Conservation (phyloP, 2,888 invertebrate species). For the Morinoia aosen region DNA sequence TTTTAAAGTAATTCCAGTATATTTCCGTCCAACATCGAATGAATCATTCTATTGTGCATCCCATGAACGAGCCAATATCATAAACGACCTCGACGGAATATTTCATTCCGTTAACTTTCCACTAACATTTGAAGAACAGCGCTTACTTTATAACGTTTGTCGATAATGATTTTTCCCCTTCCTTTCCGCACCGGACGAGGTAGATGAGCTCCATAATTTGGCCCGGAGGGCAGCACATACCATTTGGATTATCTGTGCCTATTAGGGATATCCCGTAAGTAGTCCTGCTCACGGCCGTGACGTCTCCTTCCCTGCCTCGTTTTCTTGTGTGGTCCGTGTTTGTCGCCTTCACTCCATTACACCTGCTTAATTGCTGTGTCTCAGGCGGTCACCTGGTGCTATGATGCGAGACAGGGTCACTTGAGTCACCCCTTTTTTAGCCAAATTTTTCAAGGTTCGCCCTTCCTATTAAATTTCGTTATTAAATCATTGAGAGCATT, state of each 20-base stretch:
- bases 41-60: too few species aligned
- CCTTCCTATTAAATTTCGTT: too few species aligned
- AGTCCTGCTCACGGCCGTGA: slow-evolving; percentile 30
- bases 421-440: too few species aligned
- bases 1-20: background rate
- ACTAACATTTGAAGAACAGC: background rate
- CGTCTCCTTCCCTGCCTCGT: background rate
- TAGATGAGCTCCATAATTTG: slow-evolving; percentile 41
- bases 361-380: background rate
- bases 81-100: background rate
- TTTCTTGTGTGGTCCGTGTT: background rate
- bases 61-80: too few species aligned
- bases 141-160: background rate
- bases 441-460: too few species aligned
- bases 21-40: background rate
- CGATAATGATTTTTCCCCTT: background rate
- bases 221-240: slow-evolving; percentile 38
- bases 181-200: slow-evolving; percentile 7
- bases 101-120: background rate
- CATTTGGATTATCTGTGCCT: slow-evolving; percentile 36
- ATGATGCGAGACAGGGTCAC: background rate
- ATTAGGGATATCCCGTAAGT: slow-evolving; percentile 49
- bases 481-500: too few species aligned
- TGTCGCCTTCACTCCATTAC: background rate
- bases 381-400: background rate